Percentiles rank a stretch among this genome's conserved stretches.
Evolutionary conservation across 2,888 invertebrate species (phyloP).

Genomic region (Sesia apiformis): DNA sequence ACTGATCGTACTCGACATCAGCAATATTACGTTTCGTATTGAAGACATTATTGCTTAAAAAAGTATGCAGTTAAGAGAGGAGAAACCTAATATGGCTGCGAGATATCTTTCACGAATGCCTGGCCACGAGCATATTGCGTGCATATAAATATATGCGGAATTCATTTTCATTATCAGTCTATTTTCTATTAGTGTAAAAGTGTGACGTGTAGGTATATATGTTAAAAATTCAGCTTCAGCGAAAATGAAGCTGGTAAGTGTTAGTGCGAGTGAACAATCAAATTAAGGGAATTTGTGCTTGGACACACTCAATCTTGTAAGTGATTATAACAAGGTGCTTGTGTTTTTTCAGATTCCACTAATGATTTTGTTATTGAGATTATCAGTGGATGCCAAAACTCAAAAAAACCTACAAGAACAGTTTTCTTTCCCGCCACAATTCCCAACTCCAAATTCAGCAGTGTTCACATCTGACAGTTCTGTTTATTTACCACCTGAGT

Average conservation of each 20-base stretch:
- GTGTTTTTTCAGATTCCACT: slow-evolving; percentile 51
- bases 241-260: slow-evolving; percentile 69
- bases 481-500: slow-evolving; percentile 53
- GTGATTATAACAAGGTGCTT: slow-evolving; percentile 1
- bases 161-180: slow-evolving; percentile 71
- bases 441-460: slow-evolving; percentile 33
- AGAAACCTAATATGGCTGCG: slow-evolving; percentile 50
- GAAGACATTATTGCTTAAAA: background rate
- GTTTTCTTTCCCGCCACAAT: slow-evolving; percentile 48
- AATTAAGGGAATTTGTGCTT: slow-evolving; percentile 14
- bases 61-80: slow-evolving; percentile 11
- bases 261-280: slow-evolving; percentile 27
- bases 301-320: background rate
- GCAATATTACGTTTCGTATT: background rate
- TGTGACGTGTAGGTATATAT: slow-evolving; percentile 56
- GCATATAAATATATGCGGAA: slow-evolving; percentile 72
- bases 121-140: slow-evolving; percentile 54
- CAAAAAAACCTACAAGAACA: slow-evolving; percentile 39
- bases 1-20: background rate
- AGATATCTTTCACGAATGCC: slow-evolving; percentile 69
- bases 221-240: slow-evolving; percentile 36
- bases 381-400: slow-evolving; percentile 26
- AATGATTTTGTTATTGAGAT: slow-evolving; percentile 31
- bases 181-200: slow-evolving; percentile 51
- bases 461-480: slow-evolving; percentile 45